Evolutionary conservation across 2,888 invertebrate genomes (phyloP).

Genomic region (Apodemia hepburni): DNA sequence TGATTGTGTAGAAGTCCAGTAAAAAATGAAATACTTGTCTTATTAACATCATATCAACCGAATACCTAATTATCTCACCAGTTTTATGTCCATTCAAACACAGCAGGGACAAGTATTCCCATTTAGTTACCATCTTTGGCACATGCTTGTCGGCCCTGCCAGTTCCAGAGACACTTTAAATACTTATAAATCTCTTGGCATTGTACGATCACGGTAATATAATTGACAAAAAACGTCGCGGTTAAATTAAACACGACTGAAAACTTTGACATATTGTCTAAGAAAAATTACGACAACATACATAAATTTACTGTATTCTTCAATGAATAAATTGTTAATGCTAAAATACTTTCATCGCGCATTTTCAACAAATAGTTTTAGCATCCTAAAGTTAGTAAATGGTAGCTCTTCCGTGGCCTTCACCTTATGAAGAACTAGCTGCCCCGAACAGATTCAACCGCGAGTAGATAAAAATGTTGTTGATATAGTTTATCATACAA

Average conservation of each 20-base stretch:
- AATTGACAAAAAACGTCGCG: not conserved
- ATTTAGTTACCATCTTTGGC: conserved; percentile 32
- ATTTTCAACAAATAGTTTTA: too few relatives aligned
- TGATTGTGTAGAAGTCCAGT: not conserved
- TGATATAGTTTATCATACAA: too few relatives aligned
- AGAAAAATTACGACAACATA: too few relatives aligned
- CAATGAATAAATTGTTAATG: too few relatives aligned
- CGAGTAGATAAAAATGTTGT: too few relatives aligned
- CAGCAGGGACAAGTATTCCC: conserved; percentile 28
- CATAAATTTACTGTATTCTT: too few relatives aligned
- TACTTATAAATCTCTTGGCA: conserved; percentile 21
- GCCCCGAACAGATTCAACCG: too few relatives aligned
- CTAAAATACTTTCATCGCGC: too few relatives aligned
- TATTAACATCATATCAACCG: conserved; percentile 34
- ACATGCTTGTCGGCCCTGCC: conserved; percentile 26
- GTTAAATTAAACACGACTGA: not conserved
- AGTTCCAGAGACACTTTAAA: conserved; percentile 24
- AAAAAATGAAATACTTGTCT: conserved; percentile 13
- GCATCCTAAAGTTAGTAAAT: too few relatives aligned
- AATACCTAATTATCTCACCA: conserved; percentile 26
- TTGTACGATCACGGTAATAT: not conserved
- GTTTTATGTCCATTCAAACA: conserved; percentile 18
- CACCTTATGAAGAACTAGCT: too few relatives aligned
- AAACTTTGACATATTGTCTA: not conserved
- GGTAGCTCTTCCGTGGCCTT: too few relatives aligned